A percentile compares a stretch with the other conserved stretches of the same genome.
Evolutionary conservation across 2,113 vertebrate genomes (phyloP).

Genomic region (Notechis scutatus): DNA sequence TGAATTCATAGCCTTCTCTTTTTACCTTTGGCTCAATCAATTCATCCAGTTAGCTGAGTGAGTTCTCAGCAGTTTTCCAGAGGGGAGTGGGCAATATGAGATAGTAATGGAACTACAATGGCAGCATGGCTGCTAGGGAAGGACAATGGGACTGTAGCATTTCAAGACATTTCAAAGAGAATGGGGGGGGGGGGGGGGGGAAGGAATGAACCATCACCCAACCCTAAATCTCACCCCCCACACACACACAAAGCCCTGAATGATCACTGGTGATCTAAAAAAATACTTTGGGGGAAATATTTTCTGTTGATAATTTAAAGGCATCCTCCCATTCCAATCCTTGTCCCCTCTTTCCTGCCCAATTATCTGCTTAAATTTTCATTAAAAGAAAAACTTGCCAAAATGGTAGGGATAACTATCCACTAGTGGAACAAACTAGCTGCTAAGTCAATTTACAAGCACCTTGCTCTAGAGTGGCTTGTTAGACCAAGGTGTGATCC

Average conservation of each 20-base stretch:
- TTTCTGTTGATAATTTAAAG: neutral
- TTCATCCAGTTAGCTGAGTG: neutral
- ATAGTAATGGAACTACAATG: neutral
- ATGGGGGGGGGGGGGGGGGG: rapidly evolving
- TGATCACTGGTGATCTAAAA: neutral
- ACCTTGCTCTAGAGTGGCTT: neutral
- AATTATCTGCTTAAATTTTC: neutral
- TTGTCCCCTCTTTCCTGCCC: neutral
- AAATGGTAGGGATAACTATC: neutral
- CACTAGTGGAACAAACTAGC: neutral
- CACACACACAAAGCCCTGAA: neutral
- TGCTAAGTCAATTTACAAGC: neutral
- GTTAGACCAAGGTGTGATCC: neutral
- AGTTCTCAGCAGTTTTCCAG: neutral
- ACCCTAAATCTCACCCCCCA: neutral
- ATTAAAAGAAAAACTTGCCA: neutral
- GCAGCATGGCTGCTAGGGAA: neutral
- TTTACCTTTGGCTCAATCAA: neutral
- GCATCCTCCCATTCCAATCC: no score
- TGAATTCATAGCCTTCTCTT: neutral
- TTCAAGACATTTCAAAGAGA: neutral
- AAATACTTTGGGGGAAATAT: no score
- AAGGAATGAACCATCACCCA: neutral
- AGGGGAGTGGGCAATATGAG: neutral
- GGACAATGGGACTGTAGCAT: neutral